Conservation (phyloP, 1,140 invertebrate genomes). For the Polypedilum pembai region DNA sequence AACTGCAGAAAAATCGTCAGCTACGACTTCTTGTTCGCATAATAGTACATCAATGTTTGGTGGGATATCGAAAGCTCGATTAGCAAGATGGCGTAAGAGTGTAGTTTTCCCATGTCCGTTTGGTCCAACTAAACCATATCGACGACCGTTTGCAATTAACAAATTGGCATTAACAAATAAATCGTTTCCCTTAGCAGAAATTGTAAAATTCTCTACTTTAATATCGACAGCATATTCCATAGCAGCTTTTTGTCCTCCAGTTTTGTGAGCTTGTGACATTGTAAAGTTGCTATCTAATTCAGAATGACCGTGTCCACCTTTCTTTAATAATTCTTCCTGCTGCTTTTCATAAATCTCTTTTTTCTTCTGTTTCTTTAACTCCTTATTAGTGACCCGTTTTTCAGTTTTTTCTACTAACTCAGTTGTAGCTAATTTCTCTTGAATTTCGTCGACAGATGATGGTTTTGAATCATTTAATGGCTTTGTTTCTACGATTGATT, state of each 20-base stretch:
- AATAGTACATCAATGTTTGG: conserved; percentile 95
- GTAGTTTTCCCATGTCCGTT: conserved; percentile 99
- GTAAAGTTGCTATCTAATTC: conserved; percentile 92
- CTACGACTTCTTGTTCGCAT: conserved; percentile 97
- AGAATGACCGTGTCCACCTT: conserved; percentile 78
- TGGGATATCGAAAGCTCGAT: conserved; percentile 83
- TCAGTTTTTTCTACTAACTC: conserved; percentile 38
- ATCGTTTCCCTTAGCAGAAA: conserved; percentile 94
- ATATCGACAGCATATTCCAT: conserved; percentile 95
- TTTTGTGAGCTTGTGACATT: conserved; percentile 87
- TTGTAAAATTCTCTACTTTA: conserved; percentile 97
- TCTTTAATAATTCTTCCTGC: conserved; percentile 79
- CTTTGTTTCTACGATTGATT: no score
- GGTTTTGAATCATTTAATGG: no score
- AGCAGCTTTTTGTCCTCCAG: conserved; percentile 70
- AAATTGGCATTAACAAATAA: conserved; percentile 95
- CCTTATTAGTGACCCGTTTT: conserved; percentile 85
- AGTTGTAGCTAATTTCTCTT: conserved; percentile 22
- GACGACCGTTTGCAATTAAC: conserved; percentile 84
- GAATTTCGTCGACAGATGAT: conserved; percentile 30
- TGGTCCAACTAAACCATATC: conserved; percentile 96
- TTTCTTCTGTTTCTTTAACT: conserved; percentile 91
- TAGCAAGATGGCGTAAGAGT: conserved; percentile 84
- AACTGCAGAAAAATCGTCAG: conserved; percentile 85
- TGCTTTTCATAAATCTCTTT: conserved; percentile 87